phyloP scores from a whole-genome alignment of 2,888 invertebrate genomes.

The Galeopsomyia nigrocyanea region DNA sequence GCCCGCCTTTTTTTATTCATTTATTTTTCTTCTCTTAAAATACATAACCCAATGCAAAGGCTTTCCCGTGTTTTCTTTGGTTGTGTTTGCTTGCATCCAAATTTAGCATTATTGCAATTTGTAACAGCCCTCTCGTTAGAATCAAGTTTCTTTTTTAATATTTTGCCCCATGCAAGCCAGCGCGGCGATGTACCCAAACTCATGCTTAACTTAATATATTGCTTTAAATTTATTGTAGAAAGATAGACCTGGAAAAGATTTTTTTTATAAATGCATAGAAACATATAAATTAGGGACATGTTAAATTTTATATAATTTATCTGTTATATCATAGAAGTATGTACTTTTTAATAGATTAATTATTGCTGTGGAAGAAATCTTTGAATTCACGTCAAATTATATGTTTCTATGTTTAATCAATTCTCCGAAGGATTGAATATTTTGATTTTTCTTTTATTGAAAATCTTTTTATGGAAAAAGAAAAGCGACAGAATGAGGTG shows the following conservation, averaged over 20 bases:
- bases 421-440: no score
- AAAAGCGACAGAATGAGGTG: background rate
- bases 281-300: conserved; percentile 13
- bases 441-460: no score
- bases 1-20: conserved; percentile 56
- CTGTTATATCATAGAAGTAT: no score
- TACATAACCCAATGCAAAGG: background rate
- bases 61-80: conserved; percentile 5
- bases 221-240: conserved; percentile 6
- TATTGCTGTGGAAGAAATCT: no score
- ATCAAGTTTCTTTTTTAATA: conserved; percentile 13
- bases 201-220: conserved; percentile 55
- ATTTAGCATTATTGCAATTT: conserved; percentile 15
- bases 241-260: conserved; percentile 28
- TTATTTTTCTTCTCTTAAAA: conserved; percentile 1
- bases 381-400: no score
- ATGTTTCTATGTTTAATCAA: no score
- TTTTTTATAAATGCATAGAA: conserved; percentile 15
- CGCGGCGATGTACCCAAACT: conserved; percentile 64
- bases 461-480: background rate
- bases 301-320: no score
- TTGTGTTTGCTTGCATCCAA: conserved; percentile 4
- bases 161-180: conserved; percentile 34
- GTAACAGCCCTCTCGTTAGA: background rate
- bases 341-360: no score